Conservation (phyloP, 2,888 invertebrate species). For the Andrena bucephala region DNA sequence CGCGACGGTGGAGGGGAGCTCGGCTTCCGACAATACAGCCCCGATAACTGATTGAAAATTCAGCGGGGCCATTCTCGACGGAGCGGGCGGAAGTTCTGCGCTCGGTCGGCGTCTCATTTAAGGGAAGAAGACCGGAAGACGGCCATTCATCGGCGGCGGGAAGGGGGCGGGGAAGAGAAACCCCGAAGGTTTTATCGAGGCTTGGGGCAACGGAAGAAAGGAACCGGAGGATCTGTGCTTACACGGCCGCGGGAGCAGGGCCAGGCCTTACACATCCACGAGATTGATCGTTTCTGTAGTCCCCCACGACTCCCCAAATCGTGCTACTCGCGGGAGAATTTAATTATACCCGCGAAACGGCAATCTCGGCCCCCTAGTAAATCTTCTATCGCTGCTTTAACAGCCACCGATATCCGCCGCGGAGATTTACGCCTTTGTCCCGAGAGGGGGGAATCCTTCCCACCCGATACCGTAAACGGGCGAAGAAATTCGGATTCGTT, state of each 20-base stretch:
- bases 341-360: conserved; percentile 61
- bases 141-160: conserved; percentile 43
- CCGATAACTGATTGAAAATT: conserved; percentile 21
- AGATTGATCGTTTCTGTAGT: conserved; percentile 58
- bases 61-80: background rate
- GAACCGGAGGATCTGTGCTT: conserved; percentile 33
- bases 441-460: background rate
- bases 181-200: conserved; percentile 42
- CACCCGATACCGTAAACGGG: conserved; percentile 6
- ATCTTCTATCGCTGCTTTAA: conserved; percentile 43
- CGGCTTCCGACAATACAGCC: conserved; percentile 7
- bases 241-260: conserved; percentile 8
- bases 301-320: conserved; percentile 60
- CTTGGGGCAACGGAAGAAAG: conserved; percentile 17
- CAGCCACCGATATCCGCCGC: conserved; percentile 10
- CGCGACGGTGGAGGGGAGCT: background rate
- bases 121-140: conserved; percentile 39
- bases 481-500: background rate
- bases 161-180: background rate
- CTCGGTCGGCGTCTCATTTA: conserved; percentile 33
- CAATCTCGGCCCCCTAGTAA: conserved; percentile 40
- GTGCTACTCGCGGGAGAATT: conserved; percentile 64
- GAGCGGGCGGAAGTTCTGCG: background rate
- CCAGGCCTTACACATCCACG: conserved; percentile 26
- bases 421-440: conserved; percentile 47